phyloP scores from a whole-genome alignment of 2,888 invertebrate species.

The Allophyes oxyacanthae region DNA sequence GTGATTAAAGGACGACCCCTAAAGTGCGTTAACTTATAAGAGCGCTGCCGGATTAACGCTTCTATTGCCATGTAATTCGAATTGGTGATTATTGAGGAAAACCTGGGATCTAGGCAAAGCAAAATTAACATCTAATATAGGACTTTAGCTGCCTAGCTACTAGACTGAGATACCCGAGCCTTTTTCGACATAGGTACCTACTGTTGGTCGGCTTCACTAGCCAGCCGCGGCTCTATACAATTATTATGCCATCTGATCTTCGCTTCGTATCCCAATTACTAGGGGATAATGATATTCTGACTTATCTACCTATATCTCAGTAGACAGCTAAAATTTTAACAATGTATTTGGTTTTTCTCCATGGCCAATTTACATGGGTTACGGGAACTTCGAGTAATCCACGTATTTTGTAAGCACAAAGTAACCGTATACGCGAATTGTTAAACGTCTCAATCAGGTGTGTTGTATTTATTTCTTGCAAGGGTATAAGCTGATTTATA shows the following conservation, averaged over 20 bases:
- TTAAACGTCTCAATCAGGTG: constrained; percentile 40
- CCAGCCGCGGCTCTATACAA: constrained; percentile 47
- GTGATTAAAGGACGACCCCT: no score
- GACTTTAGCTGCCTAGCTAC: no score
- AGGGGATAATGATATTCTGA: constrained; percentile 26
- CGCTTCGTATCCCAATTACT: constrained; percentile 44
- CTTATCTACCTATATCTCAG: constrained; percentile 5
- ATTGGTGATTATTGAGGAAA: no score
- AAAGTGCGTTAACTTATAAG: no score
- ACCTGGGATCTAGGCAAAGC: no score
- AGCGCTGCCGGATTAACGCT: no score
- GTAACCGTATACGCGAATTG: constrained; percentile 25
- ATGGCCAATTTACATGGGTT: no score
- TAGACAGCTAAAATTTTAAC: background rate
- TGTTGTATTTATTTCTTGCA: constrained; percentile 35
- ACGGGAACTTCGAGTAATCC: constrained; percentile 5
- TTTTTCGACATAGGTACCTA: no score
- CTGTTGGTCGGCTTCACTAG: constrained; percentile 23
- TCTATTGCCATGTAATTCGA: no score
- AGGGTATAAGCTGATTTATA: constrained; percentile 50
- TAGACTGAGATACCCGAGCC: no score
- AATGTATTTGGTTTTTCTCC: no score
- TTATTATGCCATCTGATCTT: constrained; percentile 29
- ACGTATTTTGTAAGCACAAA: constrained; percentile 29
- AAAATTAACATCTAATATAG: no score